Evolutionary conservation across 2,797 vertebrate species (phyloP), one percentile per base, ranked within the genome.

Genomic region (Pseudochaenichthys georgianus): DNA sequence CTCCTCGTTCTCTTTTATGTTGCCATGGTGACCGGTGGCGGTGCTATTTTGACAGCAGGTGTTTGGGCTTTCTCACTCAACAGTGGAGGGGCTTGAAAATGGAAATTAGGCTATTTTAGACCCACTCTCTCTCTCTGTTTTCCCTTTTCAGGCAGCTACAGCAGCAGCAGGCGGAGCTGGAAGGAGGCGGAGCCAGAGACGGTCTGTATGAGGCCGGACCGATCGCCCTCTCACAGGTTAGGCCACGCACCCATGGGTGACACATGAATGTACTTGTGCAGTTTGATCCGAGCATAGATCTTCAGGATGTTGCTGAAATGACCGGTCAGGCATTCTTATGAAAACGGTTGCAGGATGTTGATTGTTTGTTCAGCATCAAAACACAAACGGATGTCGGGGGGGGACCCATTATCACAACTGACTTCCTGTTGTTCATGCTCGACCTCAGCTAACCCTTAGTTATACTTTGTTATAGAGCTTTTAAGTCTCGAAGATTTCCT

Each of bases 81-180:
- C 47, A 72, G 70, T 68, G 63, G 58, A 75, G 46, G 60, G 60
- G 53, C 62, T 63, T 70, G 52, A 17, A 82, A 61, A 80, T 73
- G 58, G 64, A 78, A 80, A 69, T 67, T 6, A 57, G 53, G 28
- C 23, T 51, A 63, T 88, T 82, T 66, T 68, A 42, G 41, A 51
- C 13, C 0, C 54, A 34, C 57, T 0, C 19, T 83, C 43, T 78
- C 83, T 51, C 16, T 60, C 19, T 48, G 38, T 52, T 80, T 77
- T 71, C 42, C 50, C 9, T 63, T 65, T 80, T 21, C 4, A 99
- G 98, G 91, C 97, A 97, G 82, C 75, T 95, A 4, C 97, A 96
- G 85, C 96, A 96, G 77, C 97, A 96, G 78, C 97, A 96, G 82
- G 81, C 95, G 0, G 97, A 98, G 73, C 75, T 97, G 55, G 97